Percentiles rank a stretch among this genome's conserved stretches.
phyloP scores from a whole-genome alignment of 2,113 vertebrate species.

The Meleagris gallopavo region DNA sequence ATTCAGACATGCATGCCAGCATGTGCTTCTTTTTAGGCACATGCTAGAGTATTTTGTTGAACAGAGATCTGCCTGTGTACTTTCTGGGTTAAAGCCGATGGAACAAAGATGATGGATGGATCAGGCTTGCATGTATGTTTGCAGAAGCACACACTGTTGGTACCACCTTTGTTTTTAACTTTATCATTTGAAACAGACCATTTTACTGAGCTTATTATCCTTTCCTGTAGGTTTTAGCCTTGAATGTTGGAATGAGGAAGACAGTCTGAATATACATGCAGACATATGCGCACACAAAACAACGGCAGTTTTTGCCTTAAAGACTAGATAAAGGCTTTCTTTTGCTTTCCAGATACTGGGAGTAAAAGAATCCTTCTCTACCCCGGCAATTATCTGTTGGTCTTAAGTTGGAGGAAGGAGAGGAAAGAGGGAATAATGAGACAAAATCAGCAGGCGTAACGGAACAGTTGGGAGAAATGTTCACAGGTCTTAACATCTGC shows the following conservation, averaged over 20 bases:
- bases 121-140: neutral
- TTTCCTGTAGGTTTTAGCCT: neutral
- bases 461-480: neutral
- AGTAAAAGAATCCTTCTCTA: neutral
- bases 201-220: neutral
- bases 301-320: neutral
- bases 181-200: neutral
- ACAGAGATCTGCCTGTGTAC: neutral
- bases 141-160: neutral
- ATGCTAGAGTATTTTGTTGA: neutral
- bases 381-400: neutral
- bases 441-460: neutral
- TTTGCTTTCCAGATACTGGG: neutral
- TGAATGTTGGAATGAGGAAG: fast-evolving
- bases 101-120: neutral
- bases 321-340: neutral
- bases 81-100: neutral
- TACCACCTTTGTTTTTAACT: neutral
- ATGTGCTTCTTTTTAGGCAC: neutral
- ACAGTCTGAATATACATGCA: neutral
- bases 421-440: neutral
- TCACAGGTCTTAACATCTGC: neutral
- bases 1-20: neutral
- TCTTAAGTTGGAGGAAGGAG: neutral
- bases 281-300: neutral